Percentiles rank a stretch among this genome's conserved stretches.
Conservation (phyloP, 2,113 vertebrate genomes). For the Anser brachyrhynchus region DNA sequence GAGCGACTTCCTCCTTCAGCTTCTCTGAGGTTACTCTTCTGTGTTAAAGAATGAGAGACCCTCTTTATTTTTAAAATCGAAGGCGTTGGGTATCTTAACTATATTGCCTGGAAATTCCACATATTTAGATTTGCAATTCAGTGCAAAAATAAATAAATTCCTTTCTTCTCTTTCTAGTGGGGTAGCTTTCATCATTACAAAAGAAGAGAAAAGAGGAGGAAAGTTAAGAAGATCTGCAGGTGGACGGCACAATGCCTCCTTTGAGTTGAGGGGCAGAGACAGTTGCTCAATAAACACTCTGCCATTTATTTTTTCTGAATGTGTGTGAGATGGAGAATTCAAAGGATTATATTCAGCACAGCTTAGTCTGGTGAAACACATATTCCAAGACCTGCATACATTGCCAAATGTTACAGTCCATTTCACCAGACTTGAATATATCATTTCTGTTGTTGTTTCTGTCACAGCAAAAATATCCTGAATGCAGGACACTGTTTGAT, state of each 20-base stretch:
- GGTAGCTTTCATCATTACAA: background rate
- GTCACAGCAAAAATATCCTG: background rate
- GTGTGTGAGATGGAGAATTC: constrained; percentile 7
- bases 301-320: background rate
- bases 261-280: constrained; percentile 12
- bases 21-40: background rate
- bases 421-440: constrained; percentile 1
- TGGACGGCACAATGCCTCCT: constrained; percentile 45
- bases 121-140: background rate
- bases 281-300: constrained; percentile 18
- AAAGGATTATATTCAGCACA: constrained; percentile 27
- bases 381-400: background rate
- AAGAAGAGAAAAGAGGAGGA: constrained; percentile 5
- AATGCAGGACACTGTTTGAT: background rate
- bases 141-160: background rate
- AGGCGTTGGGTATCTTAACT: background rate
- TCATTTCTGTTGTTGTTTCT: constrained; percentile 17
- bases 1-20: background rate
- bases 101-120: background rate
- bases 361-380: background rate
- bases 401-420: background rate
- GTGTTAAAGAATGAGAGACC: background rate
- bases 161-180: background rate
- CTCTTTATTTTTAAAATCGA: background rate
- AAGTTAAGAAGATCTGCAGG: constrained; percentile 41